phyloP scores from a whole-genome alignment of 2,888 invertebrate genomes.

The Leptopterna dolabrata region DNA sequence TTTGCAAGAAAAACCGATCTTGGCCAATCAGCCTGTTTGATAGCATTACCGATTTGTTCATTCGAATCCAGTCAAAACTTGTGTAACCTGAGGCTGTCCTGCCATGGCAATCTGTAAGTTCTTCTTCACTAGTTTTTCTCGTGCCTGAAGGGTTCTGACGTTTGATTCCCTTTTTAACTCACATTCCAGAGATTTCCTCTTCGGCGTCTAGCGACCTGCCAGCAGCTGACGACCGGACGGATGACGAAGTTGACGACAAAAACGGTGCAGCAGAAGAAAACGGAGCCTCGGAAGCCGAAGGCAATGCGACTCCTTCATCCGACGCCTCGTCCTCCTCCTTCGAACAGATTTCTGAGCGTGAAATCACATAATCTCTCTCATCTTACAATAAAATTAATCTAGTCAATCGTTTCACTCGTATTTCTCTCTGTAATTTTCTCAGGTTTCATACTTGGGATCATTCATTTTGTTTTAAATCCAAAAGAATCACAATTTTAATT shows the following conservation, averaged over 20 bases:
- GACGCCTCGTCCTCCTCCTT: slow-evolving; percentile 52
- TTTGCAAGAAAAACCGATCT: no score
- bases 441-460: neutral
- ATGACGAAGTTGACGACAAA: slow-evolving; percentile 10
- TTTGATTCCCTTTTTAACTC: neutral
- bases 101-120: no score
- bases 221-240: slow-evolving; percentile 37
- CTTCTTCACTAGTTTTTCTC: no score
- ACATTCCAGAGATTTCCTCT: slow-evolving; percentile 34
- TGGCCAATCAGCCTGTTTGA: no score
- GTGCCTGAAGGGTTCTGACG: no score
- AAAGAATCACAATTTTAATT: neutral
- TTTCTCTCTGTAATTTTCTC: neutral
- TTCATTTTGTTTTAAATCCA: neutral
- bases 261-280: neutral
- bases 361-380: slow-evolving; percentile 28
- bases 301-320: slow-evolving; percentile 46
- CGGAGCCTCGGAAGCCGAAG: neutral
- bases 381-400: neutral
- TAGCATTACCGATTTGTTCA: no score
- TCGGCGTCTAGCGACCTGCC: slow-evolving; percentile 38
- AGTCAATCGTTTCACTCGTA: neutral
- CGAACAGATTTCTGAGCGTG: slow-evolving; percentile 46
- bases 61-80: no score
- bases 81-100: no score